Base-by-base conservation (phyloP, 2,888 invertebrate species). In the Andricus quercusramuli region DNA sequence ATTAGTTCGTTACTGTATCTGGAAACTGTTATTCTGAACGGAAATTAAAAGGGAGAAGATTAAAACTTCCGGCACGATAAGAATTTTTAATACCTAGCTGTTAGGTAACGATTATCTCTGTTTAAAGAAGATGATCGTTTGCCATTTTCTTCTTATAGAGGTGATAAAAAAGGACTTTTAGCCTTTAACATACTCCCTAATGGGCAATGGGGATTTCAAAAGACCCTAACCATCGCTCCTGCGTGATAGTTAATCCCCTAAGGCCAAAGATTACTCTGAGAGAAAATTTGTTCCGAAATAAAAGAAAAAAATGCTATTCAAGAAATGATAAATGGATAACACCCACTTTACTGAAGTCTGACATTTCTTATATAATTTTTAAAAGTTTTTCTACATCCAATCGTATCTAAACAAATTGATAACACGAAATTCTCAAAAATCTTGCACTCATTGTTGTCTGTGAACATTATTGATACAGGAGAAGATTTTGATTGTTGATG, bases 161-260 rank as follows among this genome's bases (percentile, higher is more conserved):
- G 20, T 20, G 22, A 67, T 67, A 41, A 44, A 67, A 67, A 67
- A 41, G 22, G 67, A n/a, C 41, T 67, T 13, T 67, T 41, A 41
- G 20, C 66, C 66, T 66, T 66, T n/a, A 70, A 70, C 70, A 70
- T 70, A 51, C 70, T 70, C n/a, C 51, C 51, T 51, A 51, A 25
- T 70, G 70, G 51, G 32, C 20, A 70, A 70, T 70, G 47, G 74
- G 29, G 32, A 74, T 74, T 59, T 32, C 74, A 51, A 59, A 74
- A 74, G 56, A 74, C 32, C 56, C 74, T 74, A 32, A 74, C 13
- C 74, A 51, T 56, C 15, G 6, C 32, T 59, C 32, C 56, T n/a
- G 37, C 56, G 13, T n/a, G 32, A 37, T 74, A 74, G 74, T 59
- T 59, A 56, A 74, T 59, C 56, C 74, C 74, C 29, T 56, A 56